Conservation (phyloP, 2,888 invertebrate genomes). For the Lycia hirtaria region DNA sequence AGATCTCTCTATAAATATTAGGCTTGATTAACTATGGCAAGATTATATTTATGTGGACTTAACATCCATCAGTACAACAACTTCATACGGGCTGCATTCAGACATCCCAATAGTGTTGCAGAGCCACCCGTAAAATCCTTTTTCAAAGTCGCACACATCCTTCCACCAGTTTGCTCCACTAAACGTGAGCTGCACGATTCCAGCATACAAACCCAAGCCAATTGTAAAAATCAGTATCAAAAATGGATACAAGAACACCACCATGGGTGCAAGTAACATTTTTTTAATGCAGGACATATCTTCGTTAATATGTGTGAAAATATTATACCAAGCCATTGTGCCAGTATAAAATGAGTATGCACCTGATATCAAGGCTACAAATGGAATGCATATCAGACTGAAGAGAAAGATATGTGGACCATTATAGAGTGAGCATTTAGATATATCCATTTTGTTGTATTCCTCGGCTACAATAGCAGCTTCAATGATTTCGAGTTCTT, state of each 20-base stretch:
- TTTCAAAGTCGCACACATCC: conserved; percentile 90
- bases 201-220: conserved; percentile 88
- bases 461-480: conserved; percentile 86
- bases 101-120: conserved; percentile 88
- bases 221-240: conserved; percentile 88
- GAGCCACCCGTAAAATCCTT: conserved; percentile 92
- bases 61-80: conserved; percentile 87
- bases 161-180: conserved; percentile 89
- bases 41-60: conserved; percentile 56
- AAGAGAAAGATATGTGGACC: conserved; percentile 89
- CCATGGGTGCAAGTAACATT: conserved; percentile 87
- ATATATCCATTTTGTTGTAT: conserved; percentile 84
- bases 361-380: conserved; percentile 87
- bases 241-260: conserved; percentile 89
- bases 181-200: conserved; percentile 88
- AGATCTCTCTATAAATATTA: not conserved
- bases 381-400: conserved; percentile 87
- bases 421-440: conserved; percentile 83
- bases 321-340: conserved; percentile 91
- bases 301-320: conserved; percentile 89
- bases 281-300: conserved; percentile 87
- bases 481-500: conserved; percentile 89
- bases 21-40: not conserved
- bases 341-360: conserved; percentile 90
- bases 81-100: conserved; percentile 91